Base-by-base conservation (phyloP, 1,140 invertebrate species). In the Calosoma granatense region DNA sequence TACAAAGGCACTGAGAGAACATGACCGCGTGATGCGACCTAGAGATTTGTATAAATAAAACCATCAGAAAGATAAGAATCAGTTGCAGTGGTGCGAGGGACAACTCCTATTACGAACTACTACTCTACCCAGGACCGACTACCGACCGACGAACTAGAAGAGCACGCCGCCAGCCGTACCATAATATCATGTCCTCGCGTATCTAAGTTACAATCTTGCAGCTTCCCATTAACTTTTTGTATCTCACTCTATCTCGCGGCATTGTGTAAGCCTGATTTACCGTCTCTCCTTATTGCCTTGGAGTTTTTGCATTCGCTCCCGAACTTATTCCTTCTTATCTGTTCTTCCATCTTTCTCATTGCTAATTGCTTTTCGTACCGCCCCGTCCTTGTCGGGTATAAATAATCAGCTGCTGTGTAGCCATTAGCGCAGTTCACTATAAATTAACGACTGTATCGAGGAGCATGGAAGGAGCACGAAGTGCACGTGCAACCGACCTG, bases 351-450 rank as follows among this genome's bases (percentile, higher is more conserved):
- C 56, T 58, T 63, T 59, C 58, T 60, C 41, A 47, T 47, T 47
- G 41, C 41, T 47, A 47, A 47, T 47, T 47, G 41, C 41, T 47
- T 47, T 47, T 47, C 41, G 41, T 47, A 47, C 9, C 41, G 41
- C 26, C 26, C 26, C 26, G 59, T 56, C 55, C 60, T 53, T 57
- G 57, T 61, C 54, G 60, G 57, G 47, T 55, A 54, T 58, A 61
- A 61, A 61, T 61, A 61, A 61, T 61, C 57, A 61, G 57, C 54
- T 61, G 41, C 60, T 57, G 55, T 61, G 57, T 61, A 59, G 60
- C 57, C 57, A 61, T 61, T 61, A 61, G 60, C 54, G 59, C 54
- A 51, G 57, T 60, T 61, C 57, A 56, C 60, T 59, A 61, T 61
- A 61, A 61, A 61, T 61, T 61, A 61, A 55, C 57, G 22, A 30